Evolutionary conservation across 2,113 vertebrate genomes (phyloP), one percentile per base, ranked within the genome.

Genomic region (Manacus vitellinus): DNA sequence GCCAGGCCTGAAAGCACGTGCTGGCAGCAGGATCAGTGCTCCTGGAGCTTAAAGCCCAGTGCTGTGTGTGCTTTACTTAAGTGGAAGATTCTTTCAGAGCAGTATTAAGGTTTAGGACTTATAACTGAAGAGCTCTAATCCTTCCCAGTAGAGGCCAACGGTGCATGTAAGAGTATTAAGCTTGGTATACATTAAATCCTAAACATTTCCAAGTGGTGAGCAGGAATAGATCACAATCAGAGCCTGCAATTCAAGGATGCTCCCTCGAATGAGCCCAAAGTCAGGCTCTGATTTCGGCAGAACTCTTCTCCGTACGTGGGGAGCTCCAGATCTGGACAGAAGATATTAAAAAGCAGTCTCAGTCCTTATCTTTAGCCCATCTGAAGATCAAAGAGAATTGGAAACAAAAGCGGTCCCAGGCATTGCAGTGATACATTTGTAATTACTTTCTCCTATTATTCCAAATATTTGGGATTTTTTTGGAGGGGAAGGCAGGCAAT

Each of bases 141-240:
- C 91, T 75, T 88, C 84, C 88, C 88, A 94, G 65, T 8, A 78
- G 76, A 92, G 76, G 76, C 83, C 96, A 86, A 27, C 30, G 72
- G 92, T 75, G 90, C 92, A 91, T 86, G 88, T 84, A 88, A 94
- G 94, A 88, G 83, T 19, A 94, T 92, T 93, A 96, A 94, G 59
- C 37, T 71, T 9, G 11, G 55, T 88, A 75, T 84, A 49, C 49
- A 30, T 84, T 81, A 96, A 96, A 94, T 92, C 88, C 92, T 91
- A 88, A 96, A 91, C 90, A 91, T 62, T 88, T 92, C 85, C 91
- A 89, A 92, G 79, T 54, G 78, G 85, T 73, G 81, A 78, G 79
- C 72, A 95, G 85, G 71, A 92, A 59, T 7, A 88, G 94, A 95
- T 96, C 44, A 41, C 73, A 92, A 96, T 93, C 90, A 80, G 63